Base-by-base conservation (phyloP, 2,113 vertebrate species). In the Acanthisitta chloris region DNA sequence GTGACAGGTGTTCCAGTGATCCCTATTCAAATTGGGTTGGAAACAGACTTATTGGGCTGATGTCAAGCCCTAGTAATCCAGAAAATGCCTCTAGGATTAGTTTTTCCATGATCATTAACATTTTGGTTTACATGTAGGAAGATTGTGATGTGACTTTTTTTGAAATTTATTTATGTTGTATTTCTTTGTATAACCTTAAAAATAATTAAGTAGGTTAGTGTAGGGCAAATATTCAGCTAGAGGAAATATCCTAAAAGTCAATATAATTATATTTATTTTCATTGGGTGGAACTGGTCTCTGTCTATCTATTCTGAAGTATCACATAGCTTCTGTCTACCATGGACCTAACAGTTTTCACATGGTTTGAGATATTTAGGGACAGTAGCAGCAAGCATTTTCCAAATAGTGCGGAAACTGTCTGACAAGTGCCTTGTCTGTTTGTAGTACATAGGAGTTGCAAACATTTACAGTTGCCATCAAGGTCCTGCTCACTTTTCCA, bases 201-300 rank as follows among this genome's bases (percentile, higher is more conserved):
- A 55, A 21, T 9, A 45, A 23, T 31, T 14, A 52, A 15, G 14
- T 48, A 42, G 1, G 17, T 24, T 49, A 66, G 3, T n/a, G 14
- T 21, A 33, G 23, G 25, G 17, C 16, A 86, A 89, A 78, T n/a
- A 9, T 17, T 86, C 20, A 58, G 14, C 9, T 66, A 19, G 5
- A 43, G 24, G 57, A 80, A 77, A 36, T 65, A 23, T 26, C 19
- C 70, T 74, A 61, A 40, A 87, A 54, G 26, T 49, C 31, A 80
- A 34, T 10, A 52, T 7, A 31, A 33, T 58, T 62, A 26, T 12
- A 62, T 54, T 67, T 4, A 64, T 87, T 85, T 59, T 34, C 6
- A 59, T 8, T 21, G 10, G 0, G 9, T 14, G 2, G 1, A 67
- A 9, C 6, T 43, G 8, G 9, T 6, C 1, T 81, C 8, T 14